Conservation (phyloP, 2,113 vertebrate species). For the Echinops telfairi region DNA sequence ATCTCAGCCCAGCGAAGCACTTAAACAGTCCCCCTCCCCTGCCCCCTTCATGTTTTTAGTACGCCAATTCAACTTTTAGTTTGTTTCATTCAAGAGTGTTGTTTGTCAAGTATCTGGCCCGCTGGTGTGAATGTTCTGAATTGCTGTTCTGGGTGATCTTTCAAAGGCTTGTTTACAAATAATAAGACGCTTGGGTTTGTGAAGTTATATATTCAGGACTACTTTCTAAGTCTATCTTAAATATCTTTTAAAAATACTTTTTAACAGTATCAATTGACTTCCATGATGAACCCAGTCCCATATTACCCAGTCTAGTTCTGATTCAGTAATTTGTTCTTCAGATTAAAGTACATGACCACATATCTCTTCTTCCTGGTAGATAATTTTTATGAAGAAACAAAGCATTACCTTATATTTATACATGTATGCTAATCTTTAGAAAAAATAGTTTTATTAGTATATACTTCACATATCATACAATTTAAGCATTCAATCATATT, state of each 20-base stretch:
- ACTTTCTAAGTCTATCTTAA: slow-evolving; percentile 50
- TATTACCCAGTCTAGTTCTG: background rate
- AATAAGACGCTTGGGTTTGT: slow-evolving; percentile 41
- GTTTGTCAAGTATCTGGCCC: slow-evolving; percentile 59
- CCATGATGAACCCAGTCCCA: background rate
- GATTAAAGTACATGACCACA: background rate
- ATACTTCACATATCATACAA: too few species aligned
- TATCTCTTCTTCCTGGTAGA: background rate
- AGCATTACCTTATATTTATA: background rate
- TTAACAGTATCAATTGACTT: background rate
- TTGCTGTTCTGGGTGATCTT: slow-evolving; percentile 57
- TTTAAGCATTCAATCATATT: background rate
- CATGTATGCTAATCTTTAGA: too few species aligned
- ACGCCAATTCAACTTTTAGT: slow-evolving; percentile 38
- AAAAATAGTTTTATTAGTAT: too few species aligned
- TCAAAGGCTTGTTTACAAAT: slow-evolving; percentile 67
- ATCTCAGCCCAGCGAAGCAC: slow-evolving; percentile 8
- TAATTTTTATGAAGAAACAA: slow-evolving; percentile 37
- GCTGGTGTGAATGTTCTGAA: slow-evolving; percentile 53
- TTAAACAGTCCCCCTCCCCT: background rate
- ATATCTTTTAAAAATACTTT: background rate
- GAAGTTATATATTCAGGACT: slow-evolving; percentile 36
- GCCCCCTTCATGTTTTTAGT: slow-evolving; percentile 41
- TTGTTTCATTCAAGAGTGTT: slow-evolving; percentile 28
- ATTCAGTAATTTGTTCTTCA: background rate